Evolutionary conservation across 1,140 invertebrate genomes (phyloP), one percentile per base, ranked within the genome.

Genomic region (Drosophila busckii): DNA sequence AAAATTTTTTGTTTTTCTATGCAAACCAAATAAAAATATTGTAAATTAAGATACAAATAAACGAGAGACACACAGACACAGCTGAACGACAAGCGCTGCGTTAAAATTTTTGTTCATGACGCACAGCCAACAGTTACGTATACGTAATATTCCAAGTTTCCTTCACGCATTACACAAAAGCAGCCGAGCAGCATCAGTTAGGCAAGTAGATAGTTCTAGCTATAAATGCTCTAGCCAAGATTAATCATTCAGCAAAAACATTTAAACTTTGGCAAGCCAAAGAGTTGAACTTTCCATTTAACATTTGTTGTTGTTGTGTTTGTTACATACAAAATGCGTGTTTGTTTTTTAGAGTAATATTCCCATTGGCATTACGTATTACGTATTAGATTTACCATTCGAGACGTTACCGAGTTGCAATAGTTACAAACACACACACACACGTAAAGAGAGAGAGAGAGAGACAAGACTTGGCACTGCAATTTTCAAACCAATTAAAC

Each of bases 251-350:
- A n/a, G n/a, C n/a, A n/a, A n/a, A n/a, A n/a, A n/a, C n/a, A n/a
- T n/a, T n/a, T n/a, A n/a, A n/a, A n/a, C n/a, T n/a, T n/a, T n/a
- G n/a, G n/a, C n/a, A n/a, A n/a, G 7, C 15, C 40, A 25, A 35
- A 9, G 9, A 12, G 19, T 29, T 44, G 23, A 9, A n/a, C 16
- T 28, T 12, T 7, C 22, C 17, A 26, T 19, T 32, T 19, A 25
- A 8, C 19, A 34, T 3, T 13, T 17, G 15, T 50, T 13, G 6
- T 32, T 48, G n/a, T 37, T 26, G 8, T 8, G 19, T n/a, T 23
- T 53, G 70, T 75, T 75, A 75, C 70, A 69, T 75, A 75, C 70
- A 75, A 67, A 60, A 75, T 75, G 70, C 53, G 49, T 69, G 65
- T 63, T 32, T 71, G 31, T 63, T 29, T 64, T 48, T 22, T 70